Base-by-base conservation (phyloP, 2,888 invertebrate genomes). In the Rhimphoctona megacephalus region DNA sequence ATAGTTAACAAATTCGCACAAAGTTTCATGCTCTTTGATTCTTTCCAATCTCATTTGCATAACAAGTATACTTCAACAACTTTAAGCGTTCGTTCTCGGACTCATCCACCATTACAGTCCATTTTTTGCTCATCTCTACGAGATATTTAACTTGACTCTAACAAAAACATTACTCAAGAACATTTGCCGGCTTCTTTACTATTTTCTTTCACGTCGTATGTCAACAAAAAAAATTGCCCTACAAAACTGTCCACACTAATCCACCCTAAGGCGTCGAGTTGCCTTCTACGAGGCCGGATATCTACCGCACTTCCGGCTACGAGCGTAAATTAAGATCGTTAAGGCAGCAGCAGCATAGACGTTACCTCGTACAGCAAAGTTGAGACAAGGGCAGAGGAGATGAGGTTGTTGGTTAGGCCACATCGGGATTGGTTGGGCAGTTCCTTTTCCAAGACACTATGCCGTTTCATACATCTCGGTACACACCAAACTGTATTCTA, bases 291-390 rank as follows among this genome's bases (percentile, higher is more conserved):
- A 43, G 72, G 52, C 66, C 25, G 46, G 43, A 84, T 82, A 84
- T 82, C 52, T 64, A 67, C 64, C 39, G 69, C 74, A 86, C 73
- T 84, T 79, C 74, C 83, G 81, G 70, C 67, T 73, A 66, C 54
- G 43, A 70, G 79, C 61, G 61, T 76, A 82, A 81, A 74, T 78
- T 69, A 49, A 84, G 86, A 81, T 86, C 84, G 86, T 86, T 86
- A 81, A 84, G 81, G 74, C 33, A 30, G 66, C 54, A 67, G 64
- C 77, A 22, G 22, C 39, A 64, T n/a, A 64, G 61, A 72, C 72
- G 54, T 82, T 80, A 72, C 22, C 43, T 84, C 78, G 78, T 86
- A 84, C n/a, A 78, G 74, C 81, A 81, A 79, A 79, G 84, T 70
- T 79, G 36, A 69, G 74, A 82, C 74, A 66, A 49, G 61, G 39